Evolutionary conservation across 2,113 vertebrate genomes (phyloP), one percentile per base, ranked within the genome.

Genomic region (Thunnus thynnus): DNA sequence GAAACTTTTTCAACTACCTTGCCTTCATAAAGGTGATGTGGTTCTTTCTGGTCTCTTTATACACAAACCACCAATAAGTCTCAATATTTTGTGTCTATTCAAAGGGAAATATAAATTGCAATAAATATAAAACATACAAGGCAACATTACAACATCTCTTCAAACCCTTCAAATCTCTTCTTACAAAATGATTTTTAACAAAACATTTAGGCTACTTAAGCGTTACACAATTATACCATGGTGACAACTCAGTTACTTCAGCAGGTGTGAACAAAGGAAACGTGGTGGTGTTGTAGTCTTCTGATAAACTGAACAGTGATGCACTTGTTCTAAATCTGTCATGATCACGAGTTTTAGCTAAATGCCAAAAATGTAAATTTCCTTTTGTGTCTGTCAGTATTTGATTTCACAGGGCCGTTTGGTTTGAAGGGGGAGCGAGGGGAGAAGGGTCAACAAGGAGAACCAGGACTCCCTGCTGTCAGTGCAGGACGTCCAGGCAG

Each of bases 391-490:
- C 3, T 22, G 22, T 58, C 67, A 94, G 94, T 69, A 9, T 90
- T 17, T 30, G 5, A 72, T 10, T 66, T 58, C 1, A 56, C 71
- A 1, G 93, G 93, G 8, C 90, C 70, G 3, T 88, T 89, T 36
- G 95, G 95, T 47, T n/a, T 66, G 0, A 90, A 76, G 14, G 95
- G 95, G 2, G 70, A 78, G 2, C 58, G 52, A 13, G 95, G 95
- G 85, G 73, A 76, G 3, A 94, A 90, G 27, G 95, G 95, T 52
- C 85, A 47, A 54, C 44, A 18, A 54, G 95, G 95, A 0, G 93
- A 92, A 20, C 57, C 79, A 58, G 95, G 95, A 66, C 22, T 2
- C 1, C 82, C 93, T 50, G 94, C 95, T 55, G 17, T 76, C 48
- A 30, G 2, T 1, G 25, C 77, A 47, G 95, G 95, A 58, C 76